Evolutionary conservation across 2,888 invertebrate species (phyloP), one percentile per base, ranked within the genome.

Genomic region (Troides helena): DNA sequence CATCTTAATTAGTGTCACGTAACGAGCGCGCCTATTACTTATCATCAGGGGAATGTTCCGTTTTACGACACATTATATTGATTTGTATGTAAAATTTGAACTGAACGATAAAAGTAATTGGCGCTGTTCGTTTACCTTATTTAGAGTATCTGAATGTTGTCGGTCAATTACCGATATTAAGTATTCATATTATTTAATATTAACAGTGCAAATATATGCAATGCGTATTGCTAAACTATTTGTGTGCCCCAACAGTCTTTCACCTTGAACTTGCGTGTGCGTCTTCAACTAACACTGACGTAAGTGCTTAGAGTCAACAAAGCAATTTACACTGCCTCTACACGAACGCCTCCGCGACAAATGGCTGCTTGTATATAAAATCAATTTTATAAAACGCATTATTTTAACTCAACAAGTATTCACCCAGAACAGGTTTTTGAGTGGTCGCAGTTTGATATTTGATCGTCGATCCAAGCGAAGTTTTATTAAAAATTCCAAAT

Each of bases 261-360:
- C 80, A 73, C 90, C 91, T 92, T 92, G 90, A 92, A 91, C 91
- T 90, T 90, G 82, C 73, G 81, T 81, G 77, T 79, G 76, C 78
- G 80, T 78, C 83, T 84, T 77, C 74, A 77, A 80, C 75, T 72
- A 78, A 83, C 81, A 79, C 77, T 90, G 88, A 92, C 90, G 89
- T 85, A 90, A 90, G 86, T 85, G 80, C 74, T 82, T 79, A 82
- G 30, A 30, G 86, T 85, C 85, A 89, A 87, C 84, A 90, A 77
- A 84, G 76, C 81, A 84, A 88, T 89, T 88, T 81, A 84, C 87
- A 88, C 85, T 75, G 72, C 78, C 75, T 81, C 79, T 81, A 78
- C 76, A 73, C 74, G 73, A 75, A 78, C 82, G 79, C 86, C 85
- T 81, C 80, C 83, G 73, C 76, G 74, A 69, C 60, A 69, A 72